Evolutionary conservation across 2,113 vertebrate species (phyloP), one percentile per base, ranked within the genome.

Genomic region (Ramphastos sulfuratus): DNA sequence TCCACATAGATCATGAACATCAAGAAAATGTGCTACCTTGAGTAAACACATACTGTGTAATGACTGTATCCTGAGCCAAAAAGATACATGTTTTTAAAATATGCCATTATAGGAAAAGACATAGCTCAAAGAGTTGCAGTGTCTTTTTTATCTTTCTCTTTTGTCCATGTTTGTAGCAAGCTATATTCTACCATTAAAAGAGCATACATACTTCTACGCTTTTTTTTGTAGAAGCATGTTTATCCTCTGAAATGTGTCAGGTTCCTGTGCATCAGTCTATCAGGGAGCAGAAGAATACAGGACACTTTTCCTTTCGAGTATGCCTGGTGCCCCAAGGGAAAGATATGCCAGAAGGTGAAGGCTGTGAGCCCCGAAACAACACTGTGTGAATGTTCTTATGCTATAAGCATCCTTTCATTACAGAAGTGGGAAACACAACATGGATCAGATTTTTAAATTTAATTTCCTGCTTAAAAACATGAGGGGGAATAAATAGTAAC

Each of bases 121-220:
- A 0, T 44, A 61, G n/a, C 25, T 77, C 25, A 37, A 8, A 64
- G 46, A 50, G 24, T 20, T 65, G 15, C 25, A 15, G 7, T 37
- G 46, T n/a, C 23, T 59, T 39, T 69, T 72, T 55, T 39, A 7
- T 30, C 21, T 28, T 56, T 39, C 46, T 27, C 31, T 73, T 4
- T 1, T 4, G 8, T 25, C 70, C 1, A 1, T 0, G 0, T 73
- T 77, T 48, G 54, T 55, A 33, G 21, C 28, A 42, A 63, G 7
- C 42, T 61, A 1, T 67, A 18, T 70, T 64, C 18, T 73, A 17
- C 39, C 85, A 19, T 10, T 71, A 12, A 16, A 91, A 75, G 35
- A 23, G 10, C 50, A 18, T 73, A 20, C 11, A 61, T 74, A 17
- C 12, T 78, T 66, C 52, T 77, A 0, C 79, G 17, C 5, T n/a